Evolutionary conservation across 2,113 vertebrate genomes (phyloP).

Genomic region (Erythrolamprus reginae): DNA sequence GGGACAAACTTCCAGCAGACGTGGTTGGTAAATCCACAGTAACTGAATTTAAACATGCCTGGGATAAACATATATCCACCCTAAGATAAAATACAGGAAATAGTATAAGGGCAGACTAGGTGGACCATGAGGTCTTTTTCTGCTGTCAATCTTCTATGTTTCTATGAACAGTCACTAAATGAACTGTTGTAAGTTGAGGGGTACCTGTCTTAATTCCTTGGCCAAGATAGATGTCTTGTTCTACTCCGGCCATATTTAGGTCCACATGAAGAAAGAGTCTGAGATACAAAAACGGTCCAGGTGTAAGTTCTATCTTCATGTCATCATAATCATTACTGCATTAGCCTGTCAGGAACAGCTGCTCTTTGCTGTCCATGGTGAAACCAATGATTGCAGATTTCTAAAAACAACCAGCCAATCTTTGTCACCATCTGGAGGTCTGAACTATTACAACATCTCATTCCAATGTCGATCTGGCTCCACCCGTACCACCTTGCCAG

Average conservation of each 20-base stretch:
- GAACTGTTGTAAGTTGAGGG: background rate
- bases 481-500: background rate
- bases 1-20: too few species aligned
- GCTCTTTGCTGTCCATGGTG: background rate
- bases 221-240: background rate
- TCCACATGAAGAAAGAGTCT: background rate
- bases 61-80: too few species aligned
- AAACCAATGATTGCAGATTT: background rate
- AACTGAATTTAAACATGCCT: too few species aligned
- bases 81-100: too few species aligned
- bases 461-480: background rate
- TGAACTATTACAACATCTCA: background rate
- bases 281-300: background rate
- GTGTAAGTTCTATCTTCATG: background rate
- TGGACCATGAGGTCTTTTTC: too few species aligned
- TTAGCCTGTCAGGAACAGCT: background rate
- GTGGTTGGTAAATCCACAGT: too few species aligned
- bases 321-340: background rate
- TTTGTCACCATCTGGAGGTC: background rate
- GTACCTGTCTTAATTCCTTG: background rate
- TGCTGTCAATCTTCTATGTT: too few species aligned
- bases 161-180: background rate
- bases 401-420: background rate
- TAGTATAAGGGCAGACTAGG: too few species aligned
- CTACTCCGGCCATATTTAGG: background rate